Base-by-base conservation (phyloP, 2,888 invertebrate species). In the Stenoptilia bipunctidactyla region DNA sequence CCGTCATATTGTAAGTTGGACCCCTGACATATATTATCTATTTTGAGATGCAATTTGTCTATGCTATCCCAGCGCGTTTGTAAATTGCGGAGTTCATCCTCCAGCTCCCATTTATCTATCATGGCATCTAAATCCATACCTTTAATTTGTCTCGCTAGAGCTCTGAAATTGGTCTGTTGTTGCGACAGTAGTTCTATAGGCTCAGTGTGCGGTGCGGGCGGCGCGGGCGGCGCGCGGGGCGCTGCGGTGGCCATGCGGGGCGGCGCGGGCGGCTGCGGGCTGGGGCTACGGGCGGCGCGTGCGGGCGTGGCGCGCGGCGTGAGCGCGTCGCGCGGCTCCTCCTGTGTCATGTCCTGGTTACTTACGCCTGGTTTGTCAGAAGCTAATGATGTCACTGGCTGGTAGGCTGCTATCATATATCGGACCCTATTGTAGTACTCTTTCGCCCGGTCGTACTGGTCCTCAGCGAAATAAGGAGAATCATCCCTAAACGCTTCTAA, bases 81-180 rank as follows among this genome's bases (percentile, higher is more conserved):
- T 2, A 39, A 9, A 15, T 13, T 36, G 4, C 36, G 38, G 15
- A 45, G 27, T 15, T 44, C 40, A 38, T 45, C 45, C 13, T 48
- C 47, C 4, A 45, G 5, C 13, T 48, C 43, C 47, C 47, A 43
- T 34, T 45, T 45, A 3, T 42, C 47, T 4, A 13, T 10, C 2
- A 43, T 38, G 2, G 41, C 35, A 3, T 41, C 37, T n/a, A 43
- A 12, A 10, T 42, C 30, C 9, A 41, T 38, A 30, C 36, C 33
- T 8, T 36, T 40, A n/a, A 41, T 15, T 33, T 14, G 34, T 27
- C 42, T 13, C 8, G 36, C 6, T 12, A 42, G 40, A 9, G 46
- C 46, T 20, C 41, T 15, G 13, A 44, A 42, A 35, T 46, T 44
- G 9, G 42, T 40, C n/a, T 14, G 15, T 33, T 46, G 44, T 25